Evolutionary conservation across 92 coral and sea anemone genomes (phyloP).

Genomic region (Bergia sp.): DNA sequence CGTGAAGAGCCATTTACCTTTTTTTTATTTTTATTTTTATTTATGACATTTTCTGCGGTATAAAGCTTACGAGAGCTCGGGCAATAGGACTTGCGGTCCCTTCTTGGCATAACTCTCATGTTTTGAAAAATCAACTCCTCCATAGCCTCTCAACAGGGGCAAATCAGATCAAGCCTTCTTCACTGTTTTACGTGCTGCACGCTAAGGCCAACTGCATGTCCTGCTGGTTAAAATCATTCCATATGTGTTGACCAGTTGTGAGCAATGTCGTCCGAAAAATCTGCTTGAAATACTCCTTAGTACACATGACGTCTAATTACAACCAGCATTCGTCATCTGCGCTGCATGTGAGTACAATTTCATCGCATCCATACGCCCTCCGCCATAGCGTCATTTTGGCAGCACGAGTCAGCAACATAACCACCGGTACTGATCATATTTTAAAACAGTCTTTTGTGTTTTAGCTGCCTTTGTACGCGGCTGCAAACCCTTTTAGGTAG

Average conservation of each 20-base stretch:
- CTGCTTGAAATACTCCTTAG: neutral
- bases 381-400: neutral
- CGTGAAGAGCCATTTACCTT: neutral
- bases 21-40: too few species aligned
- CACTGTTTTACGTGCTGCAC: neutral
- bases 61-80: too few species aligned
- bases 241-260: neutral
- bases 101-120: neutral
- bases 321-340: neutral
- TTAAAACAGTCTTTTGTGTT: neutral
- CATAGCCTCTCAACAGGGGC: neutral
- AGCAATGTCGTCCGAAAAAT: neutral
- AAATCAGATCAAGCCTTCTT: too few species aligned
- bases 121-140: too few species aligned
- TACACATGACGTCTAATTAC: neutral
- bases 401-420: slow-evolving; percentile 26
- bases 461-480: neutral
- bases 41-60: too few species aligned
- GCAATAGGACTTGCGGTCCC: too few species aligned
- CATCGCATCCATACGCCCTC: too few species aligned
- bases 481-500: neutral
- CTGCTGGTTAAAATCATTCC: neutral
- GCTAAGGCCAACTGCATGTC: neutral
- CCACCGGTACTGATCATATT: slow-evolving; percentile 9
- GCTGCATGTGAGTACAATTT: neutral